These are phyloP conservation scores for Sterrhoptilus dennistouni DNA, from an alignment of 2,113 vertebrate genomes.

Conservation along the genomic window DNA sequence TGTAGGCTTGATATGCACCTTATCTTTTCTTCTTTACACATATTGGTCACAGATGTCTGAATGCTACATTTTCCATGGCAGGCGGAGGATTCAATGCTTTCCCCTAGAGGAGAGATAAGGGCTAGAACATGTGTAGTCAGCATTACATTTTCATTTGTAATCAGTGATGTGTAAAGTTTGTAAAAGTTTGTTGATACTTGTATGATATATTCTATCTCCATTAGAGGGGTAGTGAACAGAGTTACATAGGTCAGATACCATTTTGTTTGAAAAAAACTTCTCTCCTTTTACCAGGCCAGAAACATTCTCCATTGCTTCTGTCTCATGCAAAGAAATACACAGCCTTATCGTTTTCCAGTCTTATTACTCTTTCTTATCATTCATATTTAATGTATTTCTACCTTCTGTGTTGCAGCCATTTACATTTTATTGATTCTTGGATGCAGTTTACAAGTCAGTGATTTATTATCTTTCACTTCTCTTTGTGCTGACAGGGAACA, in stretches of 20 bases:
- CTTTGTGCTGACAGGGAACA: conserved; percentile 11
- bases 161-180: conserved; percentile 16
- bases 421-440: conserved; percentile 30
- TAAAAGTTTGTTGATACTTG: background rate
- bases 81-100: conserved; percentile 24
- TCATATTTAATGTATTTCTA: conserved; percentile 48
- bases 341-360: background rate
- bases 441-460: background rate
- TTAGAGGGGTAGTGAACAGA: background rate
- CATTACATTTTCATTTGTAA: conserved; percentile 39
- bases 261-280: background rate
- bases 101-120: conserved; percentile 32
- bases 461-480: conserved; percentile 36
- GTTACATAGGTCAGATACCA: background rate
- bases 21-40: background rate
- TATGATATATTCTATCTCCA: background rate
- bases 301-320: background rate
- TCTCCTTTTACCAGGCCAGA: background rate
- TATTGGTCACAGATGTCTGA: conserved; percentile 23
- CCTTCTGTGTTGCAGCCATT: conserved; percentile 1
- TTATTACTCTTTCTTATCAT: conserved; percentile 16
- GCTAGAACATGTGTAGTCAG: conserved; percentile 1
- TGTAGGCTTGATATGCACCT: background rate
- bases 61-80: conserved; percentile 14
- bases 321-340: background rate